phyloP scores from a whole-genome alignment of 2,888 invertebrate species.

The Epinotia ramella region DNA sequence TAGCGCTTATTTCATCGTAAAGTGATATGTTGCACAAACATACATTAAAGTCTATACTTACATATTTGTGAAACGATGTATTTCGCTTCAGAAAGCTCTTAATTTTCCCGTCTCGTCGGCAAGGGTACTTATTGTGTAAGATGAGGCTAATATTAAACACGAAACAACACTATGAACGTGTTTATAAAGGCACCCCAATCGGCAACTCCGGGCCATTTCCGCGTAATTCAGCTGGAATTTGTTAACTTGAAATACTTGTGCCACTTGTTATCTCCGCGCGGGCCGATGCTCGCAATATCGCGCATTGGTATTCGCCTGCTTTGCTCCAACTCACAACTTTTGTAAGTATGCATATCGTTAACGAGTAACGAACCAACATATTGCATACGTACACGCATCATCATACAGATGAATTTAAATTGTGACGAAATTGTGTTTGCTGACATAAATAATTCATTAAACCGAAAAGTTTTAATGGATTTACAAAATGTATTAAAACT shows the following conservation, averaged over 20 bases:
- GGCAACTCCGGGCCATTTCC: slow-evolving; percentile 54
- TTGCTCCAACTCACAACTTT: slow-evolving; percentile 23
- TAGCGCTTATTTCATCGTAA: no score
- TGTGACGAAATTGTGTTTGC: slow-evolving; percentile 37
- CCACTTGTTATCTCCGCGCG: slow-evolving; percentile 47
- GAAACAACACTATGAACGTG: slow-evolving; percentile 33
- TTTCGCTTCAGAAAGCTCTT: not conserved
- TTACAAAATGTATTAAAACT: slow-evolving; percentile 70
- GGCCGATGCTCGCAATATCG: slow-evolving; percentile 35
- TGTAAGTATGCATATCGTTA: slow-evolving; percentile 30
- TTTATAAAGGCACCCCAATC: slow-evolving; percentile 51
- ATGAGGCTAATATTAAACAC: slow-evolving; percentile 50
- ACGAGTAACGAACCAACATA: slow-evolving; percentile 35
- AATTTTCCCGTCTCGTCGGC: slow-evolving; percentile 32
- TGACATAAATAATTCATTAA: slow-evolving; percentile 69
- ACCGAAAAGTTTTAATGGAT: slow-evolving; percentile 70
- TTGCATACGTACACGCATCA: slow-evolving; percentile 33
- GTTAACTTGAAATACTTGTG: slow-evolving; percentile 53
- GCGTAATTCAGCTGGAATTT: slow-evolving; percentile 52
- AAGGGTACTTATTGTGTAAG: slow-evolving; percentile 34
- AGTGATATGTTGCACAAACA: not conserved
- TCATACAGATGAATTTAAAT: slow-evolving; percentile 36
- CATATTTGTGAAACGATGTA: not conserved
- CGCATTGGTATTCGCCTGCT: slow-evolving; percentile 39
- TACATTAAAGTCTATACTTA: not conserved